A percentile compares a stretch with the other conserved stretches of the same genome.
Conservation (phyloP, 2,113 vertebrate species). For the human (Homo sapiens) region GRCh38 chrX:128605001-128605500, state of each 20-base stretch:
- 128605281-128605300: not conserved
- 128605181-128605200: not conserved
- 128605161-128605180: not conserved
- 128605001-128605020: conserved; percentile 10
- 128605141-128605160: not conserved
- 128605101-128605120: conserved; percentile 1
- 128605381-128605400: not conserved
- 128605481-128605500: not conserved
- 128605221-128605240: conserved; percentile 11
- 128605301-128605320: not conserved
- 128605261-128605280: not conserved
- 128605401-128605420: not conserved
- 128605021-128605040: not conserved
- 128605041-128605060: conserved; percentile 27
- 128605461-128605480: not conserved
- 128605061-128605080: conserved; percentile 32
- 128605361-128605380: not conserved
- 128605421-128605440: not conserved
- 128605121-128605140: not conserved
- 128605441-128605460: not conserved
- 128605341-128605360: not conserved
- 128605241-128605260: not conserved
- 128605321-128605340: not conserved
- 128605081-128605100: not conserved
- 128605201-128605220: not conserved